Percentiles rank a stretch among this genome's conserved stretches.
phyloP scores from a whole-genome alignment of 2,888 invertebrate genomes.

The Esperia sulphurella region DNA sequence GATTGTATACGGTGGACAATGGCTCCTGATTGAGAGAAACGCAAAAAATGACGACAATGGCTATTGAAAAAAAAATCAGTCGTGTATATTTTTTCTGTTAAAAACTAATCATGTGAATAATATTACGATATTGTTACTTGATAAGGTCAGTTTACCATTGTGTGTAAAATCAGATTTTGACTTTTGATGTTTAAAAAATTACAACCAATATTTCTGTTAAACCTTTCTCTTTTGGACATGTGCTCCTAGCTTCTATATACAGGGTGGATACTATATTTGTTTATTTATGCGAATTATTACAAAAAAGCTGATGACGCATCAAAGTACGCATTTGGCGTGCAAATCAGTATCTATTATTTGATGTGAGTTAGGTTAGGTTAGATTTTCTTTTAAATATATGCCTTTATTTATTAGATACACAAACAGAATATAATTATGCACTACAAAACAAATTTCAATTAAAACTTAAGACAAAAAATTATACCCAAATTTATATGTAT shows the following conservation, averaged over 20 bases:
- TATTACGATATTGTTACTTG: slow-evolving; percentile 12
- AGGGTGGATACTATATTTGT: too few species aligned
- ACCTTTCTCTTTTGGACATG: not conserved
- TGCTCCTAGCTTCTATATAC: not conserved
- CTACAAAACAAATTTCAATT: too few species aligned
- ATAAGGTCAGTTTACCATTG: slow-evolving; percentile 4
- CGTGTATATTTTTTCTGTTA: slow-evolving; percentile 13
- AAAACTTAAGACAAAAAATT: too few species aligned
- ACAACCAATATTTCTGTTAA: not conserved
- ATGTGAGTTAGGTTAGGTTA: too few species aligned
- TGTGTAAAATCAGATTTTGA: not conserved
- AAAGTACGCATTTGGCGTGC: too few species aligned
- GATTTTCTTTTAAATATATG: too few species aligned
- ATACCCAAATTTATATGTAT: too few species aligned
- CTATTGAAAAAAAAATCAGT: slow-evolving; percentile 18
- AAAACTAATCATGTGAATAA: slow-evolving; percentile 18
- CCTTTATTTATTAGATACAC: too few species aligned
- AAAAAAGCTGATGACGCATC: too few species aligned
- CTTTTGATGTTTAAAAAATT: not conserved
- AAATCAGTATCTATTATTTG: too few species aligned
- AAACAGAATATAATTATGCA: too few species aligned
- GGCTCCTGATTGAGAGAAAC: slow-evolving; percentile 52
- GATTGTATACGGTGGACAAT: slow-evolving; percentile 56
- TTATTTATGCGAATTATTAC: too few species aligned
- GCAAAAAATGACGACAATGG: slow-evolving; percentile 39